Conservation (phyloP, 2,113 vertebrate species). For the Ctenodactylus gundi region DNA sequence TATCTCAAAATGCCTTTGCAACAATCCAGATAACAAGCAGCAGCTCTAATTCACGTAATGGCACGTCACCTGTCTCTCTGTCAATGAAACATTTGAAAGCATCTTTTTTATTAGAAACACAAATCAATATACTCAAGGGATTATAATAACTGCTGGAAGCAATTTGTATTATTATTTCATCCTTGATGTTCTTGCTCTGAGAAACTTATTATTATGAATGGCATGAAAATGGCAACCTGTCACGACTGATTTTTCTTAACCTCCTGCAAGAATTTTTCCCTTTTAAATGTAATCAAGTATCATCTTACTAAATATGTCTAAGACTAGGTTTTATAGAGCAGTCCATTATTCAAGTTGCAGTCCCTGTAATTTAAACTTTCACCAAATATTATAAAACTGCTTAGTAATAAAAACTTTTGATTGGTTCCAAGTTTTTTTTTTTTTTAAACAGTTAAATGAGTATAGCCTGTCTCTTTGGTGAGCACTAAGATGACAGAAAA, state of each 20-base stretch:
- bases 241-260: conserved; percentile 79
- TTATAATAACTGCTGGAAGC: conserved; percentile 80
- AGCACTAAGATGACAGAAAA: not conserved
- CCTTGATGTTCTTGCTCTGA: conserved; percentile 80
- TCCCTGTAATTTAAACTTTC: conserved; percentile 68
- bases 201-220: conserved; percentile 83
- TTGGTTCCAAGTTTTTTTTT: conserved; percentile 68
- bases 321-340: conserved; percentile 66
- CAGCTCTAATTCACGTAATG: conserved; percentile 77
- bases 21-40: conserved; percentile 74
- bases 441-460: too few species aligned
- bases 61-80: conserved; percentile 81
- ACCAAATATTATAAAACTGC: conserved; percentile 58
- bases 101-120: conserved; percentile 87
- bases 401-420: conserved; percentile 63
- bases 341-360: conserved; percentile 40
- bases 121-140: conserved; percentile 86
- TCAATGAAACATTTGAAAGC: conserved; percentile 83
- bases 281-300: conserved; percentile 78
- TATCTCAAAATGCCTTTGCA: conserved; percentile 73
- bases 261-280: conserved; percentile 64
- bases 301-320: conserved; percentile 71
- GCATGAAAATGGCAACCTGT: conserved; percentile 86
- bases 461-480: not conserved
- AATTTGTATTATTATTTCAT: conserved; percentile 83